Evolutionary conservation across 2,888 invertebrate species (phyloP).

Genomic region (Sinopyrophorus schimmeli): DNA sequence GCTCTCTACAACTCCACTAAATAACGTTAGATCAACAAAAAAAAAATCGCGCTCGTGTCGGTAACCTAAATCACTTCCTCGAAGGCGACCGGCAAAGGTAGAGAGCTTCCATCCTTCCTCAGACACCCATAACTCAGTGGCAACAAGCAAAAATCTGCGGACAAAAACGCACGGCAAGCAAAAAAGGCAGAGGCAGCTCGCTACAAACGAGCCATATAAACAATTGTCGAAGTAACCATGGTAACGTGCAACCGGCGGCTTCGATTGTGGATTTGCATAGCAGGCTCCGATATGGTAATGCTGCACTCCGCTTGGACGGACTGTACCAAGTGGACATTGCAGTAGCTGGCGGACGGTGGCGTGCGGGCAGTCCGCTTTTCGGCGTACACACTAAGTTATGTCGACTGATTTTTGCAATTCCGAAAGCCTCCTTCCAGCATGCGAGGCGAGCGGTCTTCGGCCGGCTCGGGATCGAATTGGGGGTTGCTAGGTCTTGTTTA

Average conservation of each 20-base stretch:
- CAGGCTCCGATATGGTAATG: conserved; percentile 55
- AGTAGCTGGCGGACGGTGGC: conserved; percentile 48
- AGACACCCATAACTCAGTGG: conserved; percentile 51
- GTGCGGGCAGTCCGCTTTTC: conserved; percentile 48
- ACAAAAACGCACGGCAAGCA: conserved; percentile 50
- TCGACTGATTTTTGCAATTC: conserved; percentile 51
- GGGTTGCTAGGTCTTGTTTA: too few relatives aligned
- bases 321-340: conserved; percentile 51
- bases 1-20: conserved; percentile 31
- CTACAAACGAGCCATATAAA: conserved; percentile 55
- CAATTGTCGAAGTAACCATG: conserved; percentile 52
- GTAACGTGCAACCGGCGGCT: conserved; percentile 53
- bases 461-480: too few relatives aligned
- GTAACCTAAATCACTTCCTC: conserved; percentile 50
- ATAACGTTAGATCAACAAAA: conserved; percentile 31
- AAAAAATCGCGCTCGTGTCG: conserved; percentile 25
- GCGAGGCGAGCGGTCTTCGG: too few relatives aligned
- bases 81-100: conserved; percentile 39
- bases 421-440: not conserved
- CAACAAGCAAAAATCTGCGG: conserved; percentile 52
- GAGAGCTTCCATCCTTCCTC: conserved; percentile 35
- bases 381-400: conserved; percentile 54
- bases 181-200: conserved; percentile 49
- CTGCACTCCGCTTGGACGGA: conserved; percentile 49
- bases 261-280: conserved; percentile 55